These are phyloP conservation scores for Montipora capitata DNA, from an alignment of 92 coral and sea anemone genomes.

Conservation along the genomic window DNA sequence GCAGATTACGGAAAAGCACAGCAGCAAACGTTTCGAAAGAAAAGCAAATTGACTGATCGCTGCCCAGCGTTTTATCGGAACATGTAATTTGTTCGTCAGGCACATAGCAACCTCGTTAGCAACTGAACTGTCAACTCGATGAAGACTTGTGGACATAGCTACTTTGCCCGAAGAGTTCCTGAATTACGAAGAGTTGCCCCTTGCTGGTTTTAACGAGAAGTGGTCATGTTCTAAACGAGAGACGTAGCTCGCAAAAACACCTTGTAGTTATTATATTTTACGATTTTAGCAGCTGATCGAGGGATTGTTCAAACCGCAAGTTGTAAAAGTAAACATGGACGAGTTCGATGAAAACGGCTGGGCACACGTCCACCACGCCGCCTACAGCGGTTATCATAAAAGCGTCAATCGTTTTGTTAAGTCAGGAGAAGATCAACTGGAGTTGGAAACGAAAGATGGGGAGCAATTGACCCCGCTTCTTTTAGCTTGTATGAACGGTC, in stretches of 20 bases:
- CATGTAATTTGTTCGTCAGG: background rate
- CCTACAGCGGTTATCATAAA: slow-evolving; percentile 94
- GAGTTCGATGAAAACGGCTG: slow-evolving; percentile 98
- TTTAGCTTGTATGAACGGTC: slow-evolving; percentile 92
- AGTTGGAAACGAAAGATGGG: slow-evolving; percentile 93
- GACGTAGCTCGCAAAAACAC: background rate
- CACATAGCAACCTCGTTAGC: slow-evolving; percentile 61
- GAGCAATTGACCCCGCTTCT: slow-evolving; percentile 87
- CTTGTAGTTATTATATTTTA: background rate
- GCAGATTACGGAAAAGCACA: too few species aligned
- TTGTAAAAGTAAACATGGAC: slow-evolving; percentile 74
- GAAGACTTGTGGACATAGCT: background rate
- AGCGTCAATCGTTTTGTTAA: slow-evolving; percentile 93
- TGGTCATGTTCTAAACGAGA: background rate
- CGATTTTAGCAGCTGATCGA: background rate
- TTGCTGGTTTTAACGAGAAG: too few species aligned
- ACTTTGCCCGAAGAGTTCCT: background rate
- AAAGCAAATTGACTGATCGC: too few species aligned
- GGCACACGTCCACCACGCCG: slow-evolving; percentile 99
- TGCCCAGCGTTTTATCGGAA: background rate
- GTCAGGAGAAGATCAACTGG: slow-evolving; percentile 91
- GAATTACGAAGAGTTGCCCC: background rate
- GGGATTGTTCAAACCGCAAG: background rate
- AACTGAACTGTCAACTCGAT: slow-evolving; percentile 35
- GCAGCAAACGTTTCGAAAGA: too few species aligned